Base-by-base conservation (phyloP, 2,113 vertebrate genomes). In the Ptilonorhynchus violaceus region DNA sequence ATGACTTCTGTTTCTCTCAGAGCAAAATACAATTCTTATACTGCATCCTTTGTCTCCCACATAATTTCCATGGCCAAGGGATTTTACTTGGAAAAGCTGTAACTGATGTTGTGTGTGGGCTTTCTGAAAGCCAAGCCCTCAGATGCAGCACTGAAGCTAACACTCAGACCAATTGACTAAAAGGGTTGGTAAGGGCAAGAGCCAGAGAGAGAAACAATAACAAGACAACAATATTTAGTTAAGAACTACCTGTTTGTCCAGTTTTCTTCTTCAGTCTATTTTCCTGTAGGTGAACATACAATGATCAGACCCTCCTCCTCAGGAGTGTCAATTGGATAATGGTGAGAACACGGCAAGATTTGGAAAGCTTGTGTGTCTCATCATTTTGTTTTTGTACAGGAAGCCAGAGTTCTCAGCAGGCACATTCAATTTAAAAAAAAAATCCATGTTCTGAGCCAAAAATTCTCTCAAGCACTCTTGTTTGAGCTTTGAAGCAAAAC, bases 401-500 rank as follows among this genome's bases (percentile, higher is more conserved):
- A 89, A 94, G 52, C 46, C 52, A 72, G 63, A 84, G 41, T 41
- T 89, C 62, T 89, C 8, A 4, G 74, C 27, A 93, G 74, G 31
- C 37, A 73, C 13, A 37, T 91, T 89, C 31, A 87, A 63, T 60
- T 53, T 49, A 24, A 52, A 86, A 28, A 67, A 35, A 24, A 25
- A 59, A 31, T 19, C 13, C 52, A 49, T 15, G 22, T n/a, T 37
- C 64, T 42, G 15, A 85, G 78, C 44, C 85, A 95, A 89, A 87
- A 82, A 69, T 46, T 96, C 84, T 67, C 49, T 87, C 62, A 72
- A 44, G 64, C 12, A 23, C 23, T 53, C 59, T 78, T 31, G 37
- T 83, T 37, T 63, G 79, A 83, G 46, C 55, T 80, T 63, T 80
- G 88, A 94, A 86, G 91, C n/a, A 90, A 93, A 76, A 49, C 15